Evolutionary conservation across 2,888 invertebrate species (phyloP).

Genomic region (Scaptomyza flava): DNA sequence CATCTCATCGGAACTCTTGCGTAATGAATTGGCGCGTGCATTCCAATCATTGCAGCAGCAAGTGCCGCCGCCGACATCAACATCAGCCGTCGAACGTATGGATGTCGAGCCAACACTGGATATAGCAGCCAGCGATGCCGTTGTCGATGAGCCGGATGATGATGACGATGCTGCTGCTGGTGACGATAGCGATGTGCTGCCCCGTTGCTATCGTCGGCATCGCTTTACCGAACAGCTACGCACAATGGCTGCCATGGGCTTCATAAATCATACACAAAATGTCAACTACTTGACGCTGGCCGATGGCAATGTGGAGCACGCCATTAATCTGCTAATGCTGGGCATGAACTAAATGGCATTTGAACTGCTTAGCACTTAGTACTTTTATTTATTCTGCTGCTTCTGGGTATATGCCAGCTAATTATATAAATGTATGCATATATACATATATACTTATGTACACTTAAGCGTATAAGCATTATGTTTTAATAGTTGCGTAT

Average conservation of each 20-base stretch:
- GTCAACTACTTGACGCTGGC: slow-evolving; percentile 91
- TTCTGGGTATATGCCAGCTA: slow-evolving; percentile 31
- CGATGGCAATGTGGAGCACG: slow-evolving; percentile 94
- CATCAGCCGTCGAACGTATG: slow-evolving; percentile 48
- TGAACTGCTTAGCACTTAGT: slow-evolving; percentile 28
- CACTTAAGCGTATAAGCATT: slow-evolving; percentile 54
- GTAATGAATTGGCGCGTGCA: slow-evolving; percentile 86
- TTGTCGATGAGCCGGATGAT: slow-evolving; percentile 48
- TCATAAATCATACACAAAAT: slow-evolving; percentile 92
- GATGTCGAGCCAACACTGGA: slow-evolving; percentile 41
- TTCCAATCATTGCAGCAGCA: slow-evolving; percentile 57
- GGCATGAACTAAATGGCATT: slow-evolving; percentile 71
- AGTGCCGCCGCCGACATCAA: neutral
- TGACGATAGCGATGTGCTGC: slow-evolving; percentile 74
- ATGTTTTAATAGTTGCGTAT: slow-evolving; percentile 31
- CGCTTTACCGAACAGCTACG: slow-evolving; percentile 87
- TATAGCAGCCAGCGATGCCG: slow-evolving; percentile 35
- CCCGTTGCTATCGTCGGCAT: slow-evolving; percentile 77
- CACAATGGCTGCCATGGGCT: slow-evolving; percentile 96
- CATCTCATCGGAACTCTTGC: slow-evolving; percentile 92
- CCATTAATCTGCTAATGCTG: slow-evolving; percentile 93
- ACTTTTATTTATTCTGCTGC: slow-evolving; percentile 60
- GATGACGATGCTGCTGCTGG: slow-evolving; percentile 55
- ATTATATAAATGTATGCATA: slow-evolving; percentile 39
- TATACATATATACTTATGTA: slow-evolving; percentile 38